Evolutionary conservation across 2,888 invertebrate species (phyloP), one percentile per base, ranked within the genome.

Genomic region (Argyresthia goedartella): DNA sequence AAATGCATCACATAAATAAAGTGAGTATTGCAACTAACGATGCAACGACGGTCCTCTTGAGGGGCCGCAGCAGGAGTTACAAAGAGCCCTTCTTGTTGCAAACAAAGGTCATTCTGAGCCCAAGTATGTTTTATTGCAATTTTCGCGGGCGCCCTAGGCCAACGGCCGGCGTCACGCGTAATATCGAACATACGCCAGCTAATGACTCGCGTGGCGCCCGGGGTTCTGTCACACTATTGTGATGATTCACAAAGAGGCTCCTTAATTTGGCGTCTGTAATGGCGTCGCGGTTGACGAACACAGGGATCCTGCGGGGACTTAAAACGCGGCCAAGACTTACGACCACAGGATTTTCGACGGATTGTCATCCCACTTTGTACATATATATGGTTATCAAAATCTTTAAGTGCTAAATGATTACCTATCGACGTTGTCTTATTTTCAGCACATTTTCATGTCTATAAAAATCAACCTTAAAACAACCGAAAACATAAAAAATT

Each of bases 171-270:
- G 82, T 77, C 81, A 81, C 77, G 82, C 75, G 62, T 73, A 72
- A 71, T 76, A 80, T 76, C 63, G 70, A 75, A 72, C 84, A 77
- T 79, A 79, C 81, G 84, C 72, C 77, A 67, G 57, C 69, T 84
- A 84, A 85, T 84, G 82, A 84, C 84, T 71, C 71, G 63, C 68
- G 72, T 35, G 50, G 36, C 44, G 44, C 50, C 47, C 42, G 16
- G 43, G 42, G 43, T 44, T 42, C 51, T 50, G 50, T 50, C 53
- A 53, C 49, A 53, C 77, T 73, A 79, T 84, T 82, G 81, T 82
- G 51, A 54, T 75, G 67, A 65, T 67, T 66, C 66, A 73, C 70
- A 71, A 49, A 49, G 52, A 82, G 81, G 72, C 76, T 73, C 71
- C 79, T 76, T 76, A 73, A 78, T 76, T 74, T 73, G 71, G 72